Conservation (phyloP, 2,888 invertebrate genomes). For the Conchocele bisecta region DNA sequence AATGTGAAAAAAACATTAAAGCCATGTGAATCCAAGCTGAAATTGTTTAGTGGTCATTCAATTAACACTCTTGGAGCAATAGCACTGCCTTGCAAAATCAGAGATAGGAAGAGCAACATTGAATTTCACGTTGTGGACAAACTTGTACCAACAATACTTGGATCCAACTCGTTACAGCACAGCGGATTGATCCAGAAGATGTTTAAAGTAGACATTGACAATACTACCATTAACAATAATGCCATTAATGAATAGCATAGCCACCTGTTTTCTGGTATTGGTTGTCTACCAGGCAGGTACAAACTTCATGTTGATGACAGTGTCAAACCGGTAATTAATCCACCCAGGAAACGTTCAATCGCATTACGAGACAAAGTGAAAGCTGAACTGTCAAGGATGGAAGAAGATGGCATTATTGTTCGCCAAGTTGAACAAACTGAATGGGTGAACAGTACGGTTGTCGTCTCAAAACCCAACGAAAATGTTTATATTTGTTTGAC, state of each 20-base stretch:
- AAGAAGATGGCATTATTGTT: conserved; percentile 38
- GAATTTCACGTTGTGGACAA: conserved; percentile 38
- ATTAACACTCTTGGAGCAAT: conserved; percentile 20
- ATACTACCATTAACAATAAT: too few species aligned
- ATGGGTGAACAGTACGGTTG: conserved; percentile 45
- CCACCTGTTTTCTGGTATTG: conserved; percentile 41
- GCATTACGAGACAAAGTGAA: conserved; percentile 45
- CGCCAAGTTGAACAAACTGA: conserved; percentile 22
- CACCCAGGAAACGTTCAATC: conserved; percentile 48
- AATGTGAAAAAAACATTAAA: conserved; percentile 23
- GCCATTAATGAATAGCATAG: conserved; percentile 15
- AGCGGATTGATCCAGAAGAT: conserved; percentile 33
- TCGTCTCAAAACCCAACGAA: conserved; percentile 29
- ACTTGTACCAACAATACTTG: conserved; percentile 19
- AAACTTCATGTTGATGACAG: conserved; percentile 31
- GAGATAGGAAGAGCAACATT: conserved; percentile 6
- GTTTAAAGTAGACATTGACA: conserved; percentile 3
- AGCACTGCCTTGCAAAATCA: conserved; percentile 8
- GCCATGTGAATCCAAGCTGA: conserved; percentile 18
- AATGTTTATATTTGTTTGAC: conserved; percentile 30
- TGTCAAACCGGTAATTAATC: conserved; percentile 49
- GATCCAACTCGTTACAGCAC: conserved; percentile 31
- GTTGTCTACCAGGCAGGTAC: conserved; percentile 35
- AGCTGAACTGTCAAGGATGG: conserved; percentile 48
- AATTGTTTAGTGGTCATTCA: conserved; percentile 43